Evolutionary conservation across 2,888 invertebrate genomes (phyloP), one percentile per base, ranked within the genome.

Genomic region (Ditula angustiorana): DNA sequence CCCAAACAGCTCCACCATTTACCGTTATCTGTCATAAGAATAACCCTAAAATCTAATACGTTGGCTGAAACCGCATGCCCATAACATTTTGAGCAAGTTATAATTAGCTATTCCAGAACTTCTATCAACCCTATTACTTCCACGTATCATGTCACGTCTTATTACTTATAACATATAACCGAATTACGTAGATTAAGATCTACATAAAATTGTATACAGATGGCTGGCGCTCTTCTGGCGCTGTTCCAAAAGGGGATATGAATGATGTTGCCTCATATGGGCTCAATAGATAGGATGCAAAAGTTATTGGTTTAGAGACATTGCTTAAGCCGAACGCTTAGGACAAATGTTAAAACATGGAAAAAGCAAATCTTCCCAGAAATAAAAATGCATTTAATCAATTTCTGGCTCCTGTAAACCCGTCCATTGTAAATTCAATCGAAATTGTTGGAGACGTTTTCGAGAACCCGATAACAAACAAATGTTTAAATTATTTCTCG

Each of bases 281-380:
- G 41, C n/a, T 5, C 35, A 30, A 60, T 61, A 58, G 63, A 59
- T 64, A 52, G 50, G 52, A 64, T 28, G 59, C 33, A 35, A 60
- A 59, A 59, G 60, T 65, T 60, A 46, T 19, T 33, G 37, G 47
- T 21, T 30, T 30, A 61, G 28, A 52, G 33, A 61, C 53, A 61
- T n/a, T n/a, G n/a, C n/a, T n/a, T n/a, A n/a, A n/a, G n/a, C n/a
- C n/a, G n/a, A n/a, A n/a, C n/a, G n/a, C n/a, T n/a, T n/a, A n/a
- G n/a, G n/a, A n/a, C n/a, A n/a, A n/a, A n/a, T n/a, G n/a, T n/a
- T n/a, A n/a, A n/a, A n/a, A n/a, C n/a, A n/a, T n/a, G n/a, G n/a
- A n/a, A n/a, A n/a, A n/a, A n/a, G n/a, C n/a, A n/a, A n/a, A n/a
- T n/a, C n/a, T n/a, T n/a, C n/a, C n/a, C n/a, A n/a, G n/a, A n/a